phyloP scores from a whole-genome alignment of 53 echinoderm and acorn worm genomes.

The Holothuria leucospilota region DNA sequence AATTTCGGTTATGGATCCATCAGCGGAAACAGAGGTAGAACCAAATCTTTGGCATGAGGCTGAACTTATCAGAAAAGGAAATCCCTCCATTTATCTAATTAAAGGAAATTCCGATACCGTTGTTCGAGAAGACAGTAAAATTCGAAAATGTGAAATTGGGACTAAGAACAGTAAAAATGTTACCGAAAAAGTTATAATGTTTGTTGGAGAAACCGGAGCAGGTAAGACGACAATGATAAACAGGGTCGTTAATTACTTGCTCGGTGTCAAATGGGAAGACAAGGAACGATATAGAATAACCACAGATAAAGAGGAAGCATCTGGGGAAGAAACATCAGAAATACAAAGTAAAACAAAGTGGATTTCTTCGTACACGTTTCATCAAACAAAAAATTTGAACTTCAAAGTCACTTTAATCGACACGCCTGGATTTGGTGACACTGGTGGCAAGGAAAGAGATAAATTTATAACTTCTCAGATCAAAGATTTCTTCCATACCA shows the following conservation, averaged over 20 bases:
- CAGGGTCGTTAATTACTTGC: conserved; percentile 62
- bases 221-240: conserved; percentile 69
- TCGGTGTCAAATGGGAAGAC: conserved; percentile 62
- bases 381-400: background rate
- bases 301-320: conserved; percentile 8
- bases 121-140: background rate
- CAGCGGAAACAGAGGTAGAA: too few relatives aligned
- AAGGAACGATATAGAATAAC: conserved; percentile 55
- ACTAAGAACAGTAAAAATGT: background rate
- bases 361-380: conserved; percentile 53
- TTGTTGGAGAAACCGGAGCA: conserved; percentile 71
- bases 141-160: background rate
- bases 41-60: too few relatives aligned
- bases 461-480: conserved; percentile 60
- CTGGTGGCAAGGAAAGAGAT: conserved; percentile 57
- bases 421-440: conserved; percentile 79
- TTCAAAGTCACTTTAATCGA: conserved; percentile 63
- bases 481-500: conserved; percentile 38
- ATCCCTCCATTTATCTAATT: too few relatives aligned
- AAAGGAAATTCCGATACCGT: too few relatives aligned
- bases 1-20: too few relatives aligned
- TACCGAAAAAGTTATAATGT: conserved; percentile 47
- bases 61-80: too few relatives aligned
- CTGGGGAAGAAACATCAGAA: background rate
- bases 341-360: conserved; percentile 50